Evolutionary conservation across 2,888 invertebrate species (phyloP).

Genomic region (Plutella xylostella): DNA sequence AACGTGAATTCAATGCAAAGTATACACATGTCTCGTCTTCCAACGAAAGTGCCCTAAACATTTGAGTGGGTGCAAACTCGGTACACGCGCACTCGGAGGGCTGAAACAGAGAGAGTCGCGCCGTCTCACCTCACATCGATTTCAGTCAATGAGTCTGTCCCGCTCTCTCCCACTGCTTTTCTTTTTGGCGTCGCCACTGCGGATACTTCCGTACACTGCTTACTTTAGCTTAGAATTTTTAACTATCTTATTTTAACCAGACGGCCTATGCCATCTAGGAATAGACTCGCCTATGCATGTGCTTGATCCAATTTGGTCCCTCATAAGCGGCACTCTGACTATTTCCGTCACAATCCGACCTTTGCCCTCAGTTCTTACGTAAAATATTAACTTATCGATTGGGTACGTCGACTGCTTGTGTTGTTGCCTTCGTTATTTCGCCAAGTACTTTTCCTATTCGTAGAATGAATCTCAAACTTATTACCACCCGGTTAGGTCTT

Average conservation of each 20-base stretch:
- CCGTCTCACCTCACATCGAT: constrained; percentile 43
- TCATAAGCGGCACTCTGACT: background rate
- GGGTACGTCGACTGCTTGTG: background rate
- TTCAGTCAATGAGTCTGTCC: constrained; percentile 41
- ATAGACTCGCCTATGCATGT: background rate
- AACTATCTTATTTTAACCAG: background rate
- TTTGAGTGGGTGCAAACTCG: constrained; percentile 35
- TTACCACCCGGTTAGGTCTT: no score
- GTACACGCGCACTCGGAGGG: constrained; percentile 46
- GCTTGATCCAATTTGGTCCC: background rate
- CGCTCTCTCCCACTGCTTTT: constrained; percentile 36
- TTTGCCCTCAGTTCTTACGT: background rate
- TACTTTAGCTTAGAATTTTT: background rate
- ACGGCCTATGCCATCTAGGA: no score
- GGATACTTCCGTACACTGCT: constrained; percentile 26
- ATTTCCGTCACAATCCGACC: background rate
- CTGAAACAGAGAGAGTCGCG: constrained; percentile 25
- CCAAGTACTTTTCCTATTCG: no score
- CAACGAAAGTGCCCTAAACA: background rate
- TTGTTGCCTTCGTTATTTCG: background rate
- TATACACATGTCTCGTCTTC: background rate
- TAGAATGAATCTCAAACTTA: no score
- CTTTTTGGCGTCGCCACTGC: constrained; percentile 37
- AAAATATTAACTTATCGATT: background rate
- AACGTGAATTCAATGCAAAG: background rate